Evolutionary conservation across 2,888 invertebrate species (phyloP).

Genomic region (Glaucopsyche alexis): DNA sequence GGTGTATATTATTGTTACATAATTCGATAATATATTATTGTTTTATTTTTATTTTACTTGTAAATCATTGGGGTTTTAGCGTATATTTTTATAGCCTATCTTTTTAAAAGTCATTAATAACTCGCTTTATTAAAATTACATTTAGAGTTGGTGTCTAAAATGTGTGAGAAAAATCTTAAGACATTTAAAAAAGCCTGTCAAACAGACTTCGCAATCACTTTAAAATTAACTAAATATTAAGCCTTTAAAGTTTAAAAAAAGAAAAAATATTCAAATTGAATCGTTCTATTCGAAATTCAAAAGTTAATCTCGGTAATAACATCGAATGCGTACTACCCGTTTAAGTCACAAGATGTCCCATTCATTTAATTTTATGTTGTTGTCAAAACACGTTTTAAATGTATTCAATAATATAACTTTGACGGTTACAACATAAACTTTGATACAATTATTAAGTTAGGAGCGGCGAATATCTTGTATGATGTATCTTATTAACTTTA

Average conservation of each 20-base stretch:
- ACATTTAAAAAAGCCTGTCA: too few species aligned
- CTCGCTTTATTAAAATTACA: background rate
- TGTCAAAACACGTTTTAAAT: slow-evolving; percentile 10
- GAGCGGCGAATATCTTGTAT: background rate
- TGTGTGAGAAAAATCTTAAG: too few species aligned
- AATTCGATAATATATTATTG: background rate
- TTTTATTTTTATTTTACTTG: slow-evolving; percentile 3
- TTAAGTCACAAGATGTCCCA: background rate
- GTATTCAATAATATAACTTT: background rate
- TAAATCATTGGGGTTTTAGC: background rate
- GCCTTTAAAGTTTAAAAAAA: background rate
- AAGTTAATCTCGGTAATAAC: background rate
- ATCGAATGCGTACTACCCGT: background rate
- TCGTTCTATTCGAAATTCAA: background rate
- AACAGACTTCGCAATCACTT: too few species aligned
- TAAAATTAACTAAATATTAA: background rate
- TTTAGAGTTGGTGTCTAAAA: too few species aligned
- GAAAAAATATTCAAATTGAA: background rate
- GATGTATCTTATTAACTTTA: too few species aligned
- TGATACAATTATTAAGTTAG: background rate
- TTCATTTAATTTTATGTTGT: background rate
- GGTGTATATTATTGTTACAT: background rate
- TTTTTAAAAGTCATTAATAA: background rate
- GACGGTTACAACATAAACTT: background rate
- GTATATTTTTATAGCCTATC: background rate